phyloP scores from a whole-genome alignment of 2,113 vertebrate species.

The Lepus americanus region DNA sequence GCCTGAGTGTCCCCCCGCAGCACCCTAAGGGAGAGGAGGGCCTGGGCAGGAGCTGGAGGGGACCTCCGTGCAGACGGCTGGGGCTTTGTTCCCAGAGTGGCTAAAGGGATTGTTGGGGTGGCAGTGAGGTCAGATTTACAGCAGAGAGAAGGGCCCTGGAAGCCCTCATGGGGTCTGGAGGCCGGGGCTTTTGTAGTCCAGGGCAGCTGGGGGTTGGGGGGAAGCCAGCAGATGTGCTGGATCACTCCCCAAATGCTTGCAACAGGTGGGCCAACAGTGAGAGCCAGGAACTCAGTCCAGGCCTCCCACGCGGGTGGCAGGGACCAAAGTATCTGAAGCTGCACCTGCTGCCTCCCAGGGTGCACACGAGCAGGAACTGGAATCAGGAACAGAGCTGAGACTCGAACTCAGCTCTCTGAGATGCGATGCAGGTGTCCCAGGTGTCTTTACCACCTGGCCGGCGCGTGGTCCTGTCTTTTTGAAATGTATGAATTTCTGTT shows the following conservation, averaged over 20 bases:
- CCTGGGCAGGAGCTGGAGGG: neutral
- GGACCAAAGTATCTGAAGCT: too few species aligned
- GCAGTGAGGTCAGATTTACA: neutral
- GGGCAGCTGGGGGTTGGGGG: neutral
- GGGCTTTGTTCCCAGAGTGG: neutral
- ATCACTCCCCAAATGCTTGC: too few species aligned
- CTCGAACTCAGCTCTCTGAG: too few species aligned
- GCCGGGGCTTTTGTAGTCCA: neutral
- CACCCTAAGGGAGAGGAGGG: neutral
- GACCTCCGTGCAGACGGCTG: fast-evolving
- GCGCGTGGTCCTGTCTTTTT: neutral
- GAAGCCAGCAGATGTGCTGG: neutral
- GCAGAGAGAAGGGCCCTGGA: neutral
- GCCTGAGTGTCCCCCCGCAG: neutral
- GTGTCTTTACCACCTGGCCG: too few species aligned
- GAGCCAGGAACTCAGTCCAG: too few species aligned
- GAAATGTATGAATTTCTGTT: neutral
- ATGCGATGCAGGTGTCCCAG: too few species aligned
- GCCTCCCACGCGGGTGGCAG: too few species aligned
- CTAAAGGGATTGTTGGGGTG: neutral
- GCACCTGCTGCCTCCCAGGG: too few species aligned
- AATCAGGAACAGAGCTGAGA: too few species aligned
- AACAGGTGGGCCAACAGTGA: too few species aligned
- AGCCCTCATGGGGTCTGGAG: neutral
- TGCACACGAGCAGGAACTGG: too few species aligned